Base-by-base conservation (phyloP, 2,888 invertebrate genomes). In the Tineola bisselliella region DNA sequence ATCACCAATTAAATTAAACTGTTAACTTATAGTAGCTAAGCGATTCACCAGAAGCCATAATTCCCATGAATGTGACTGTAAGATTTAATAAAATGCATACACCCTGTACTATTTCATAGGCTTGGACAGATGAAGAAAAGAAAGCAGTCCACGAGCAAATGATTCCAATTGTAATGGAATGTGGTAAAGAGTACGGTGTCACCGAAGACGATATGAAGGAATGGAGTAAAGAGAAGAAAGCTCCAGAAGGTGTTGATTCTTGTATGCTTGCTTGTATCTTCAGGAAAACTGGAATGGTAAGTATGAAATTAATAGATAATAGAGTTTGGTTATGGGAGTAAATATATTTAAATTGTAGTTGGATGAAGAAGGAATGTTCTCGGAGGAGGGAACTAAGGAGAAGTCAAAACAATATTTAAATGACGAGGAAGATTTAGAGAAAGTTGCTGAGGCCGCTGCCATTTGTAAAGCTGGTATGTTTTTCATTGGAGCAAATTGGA, bases 341-440 rank as follows among this genome's bases (percentile, higher is more conserved):
- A 31, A 12, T 38, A 12, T 38, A n/a, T 38, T 38, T 38, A 31
- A 17, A 10, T 18, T 19, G 4, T 54, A 80, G 79, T 66, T 80
- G 0, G 66, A 74, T 56, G 70, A 69, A 1, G 65, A 75, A n/a
- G 79, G 78, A 1, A 63, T 70, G 52, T 74, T 70, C 17, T 70
- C 71, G n/a, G 61, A 61, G 0, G 70, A 73, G 0, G 67, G 66
- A 48, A 64, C 68, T 1, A 38, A 62, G 4, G 67, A 67, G 1
- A 63, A 69, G 2, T 62, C 64, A 2, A 68, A 70, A 12, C 68
- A 70, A 8, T 69, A 69, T 57, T n/a, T 75, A 2, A 66, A 63
- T 15, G 63, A 63, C 13, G 71, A 71, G 12, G 69, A 71, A 0
- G 74, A 72, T 18, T 63, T 67, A 18, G 65, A 66, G 11, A 68